Conservation (phyloP, 1,140 invertebrate genomes). For the Drosophila tani region DNA sequence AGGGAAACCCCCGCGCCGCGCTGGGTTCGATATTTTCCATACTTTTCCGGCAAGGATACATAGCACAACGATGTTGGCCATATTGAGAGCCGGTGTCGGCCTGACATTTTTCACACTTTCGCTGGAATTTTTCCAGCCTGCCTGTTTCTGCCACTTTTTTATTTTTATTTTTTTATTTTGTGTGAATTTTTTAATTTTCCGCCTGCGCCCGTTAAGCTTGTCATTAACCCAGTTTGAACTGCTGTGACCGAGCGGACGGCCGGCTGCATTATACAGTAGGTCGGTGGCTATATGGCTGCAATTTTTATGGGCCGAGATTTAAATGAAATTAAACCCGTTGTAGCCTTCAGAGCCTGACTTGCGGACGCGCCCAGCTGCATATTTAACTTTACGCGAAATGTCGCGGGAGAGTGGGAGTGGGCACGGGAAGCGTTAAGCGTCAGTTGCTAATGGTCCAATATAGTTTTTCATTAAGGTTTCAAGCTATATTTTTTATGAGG, state of each 20-base stretch:
- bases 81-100: constrained; percentile 17
- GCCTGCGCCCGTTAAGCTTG: constrained; percentile 73
- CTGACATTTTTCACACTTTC: constrained; percentile 46
- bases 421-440: not conserved
- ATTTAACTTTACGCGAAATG: constrained; percentile 70
- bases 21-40: constrained; percentile 60
- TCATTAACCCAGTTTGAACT: constrained; percentile 82
- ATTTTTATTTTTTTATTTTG: constrained; percentile 9
- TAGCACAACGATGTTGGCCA: constrained; percentile 1
- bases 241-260: constrained; percentile 26
- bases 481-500: constrained; percentile 49
- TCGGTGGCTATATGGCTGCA: constrained; percentile 25
- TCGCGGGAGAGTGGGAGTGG: not conserved
- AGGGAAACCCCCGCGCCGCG: constrained; percentile 33
- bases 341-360: constrained; percentile 54
- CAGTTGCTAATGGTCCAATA: constrained; percentile 46
- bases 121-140: constrained; percentile 29
- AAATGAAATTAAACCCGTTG: constrained; percentile 70
- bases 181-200: constrained; percentile 71
- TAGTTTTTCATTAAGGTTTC: constrained; percentile 63
- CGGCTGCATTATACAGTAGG: constrained; percentile 31
- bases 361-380: constrained; percentile 57
- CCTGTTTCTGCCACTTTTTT: not conserved
- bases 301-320: constrained; percentile 67
- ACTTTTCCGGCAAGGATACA: constrained; percentile 24